These are phyloP conservation scores for Myrmophylax atrothorax DNA, from an alignment of 2,113 vertebrate genomes.

Conservation along the genomic window DNA sequence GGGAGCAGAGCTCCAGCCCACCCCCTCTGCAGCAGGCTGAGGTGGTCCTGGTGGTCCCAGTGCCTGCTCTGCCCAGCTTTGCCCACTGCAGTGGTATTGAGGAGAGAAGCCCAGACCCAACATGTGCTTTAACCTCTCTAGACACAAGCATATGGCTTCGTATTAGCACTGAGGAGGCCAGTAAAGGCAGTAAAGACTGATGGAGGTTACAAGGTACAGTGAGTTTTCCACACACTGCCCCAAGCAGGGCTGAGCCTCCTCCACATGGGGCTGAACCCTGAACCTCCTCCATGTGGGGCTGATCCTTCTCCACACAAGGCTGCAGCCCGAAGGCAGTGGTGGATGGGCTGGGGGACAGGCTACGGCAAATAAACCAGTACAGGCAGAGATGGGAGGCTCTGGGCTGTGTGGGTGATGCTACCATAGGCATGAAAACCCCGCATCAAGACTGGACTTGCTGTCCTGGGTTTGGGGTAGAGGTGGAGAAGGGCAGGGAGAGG, in stretches of 20 bases:
- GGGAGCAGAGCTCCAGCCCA: neutral
- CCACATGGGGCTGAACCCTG: accelerated
- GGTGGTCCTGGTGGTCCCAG: accelerated
- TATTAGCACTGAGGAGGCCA: neutral
- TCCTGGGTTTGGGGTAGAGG: accelerated
- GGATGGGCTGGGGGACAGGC: neutral
- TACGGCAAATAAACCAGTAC: neutral
- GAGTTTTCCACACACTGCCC: accelerated
- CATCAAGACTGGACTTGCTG: neutral
- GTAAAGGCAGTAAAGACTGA: neutral
- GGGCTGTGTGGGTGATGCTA: neutral
- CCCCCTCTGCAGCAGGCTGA: neutral
- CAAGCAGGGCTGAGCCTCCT: accelerated
- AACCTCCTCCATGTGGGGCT: neutral
- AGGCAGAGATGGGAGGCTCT: neutral
- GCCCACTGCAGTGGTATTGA: accelerated
- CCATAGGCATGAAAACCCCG: neutral
- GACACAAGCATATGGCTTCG: neutral
- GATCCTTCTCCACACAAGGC: neutral
- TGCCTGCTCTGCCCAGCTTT: neutral
- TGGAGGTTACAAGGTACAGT: neutral
- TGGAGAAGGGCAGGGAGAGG: neutral
- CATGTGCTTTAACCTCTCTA: neutral
- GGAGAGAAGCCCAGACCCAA: neutral
- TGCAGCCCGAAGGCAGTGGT: neutral